Evolutionary conservation across 2,888 invertebrate genomes (phyloP), one percentile per base, ranked within the genome.

Genomic region (Didymodactylos carnosus): DNA sequence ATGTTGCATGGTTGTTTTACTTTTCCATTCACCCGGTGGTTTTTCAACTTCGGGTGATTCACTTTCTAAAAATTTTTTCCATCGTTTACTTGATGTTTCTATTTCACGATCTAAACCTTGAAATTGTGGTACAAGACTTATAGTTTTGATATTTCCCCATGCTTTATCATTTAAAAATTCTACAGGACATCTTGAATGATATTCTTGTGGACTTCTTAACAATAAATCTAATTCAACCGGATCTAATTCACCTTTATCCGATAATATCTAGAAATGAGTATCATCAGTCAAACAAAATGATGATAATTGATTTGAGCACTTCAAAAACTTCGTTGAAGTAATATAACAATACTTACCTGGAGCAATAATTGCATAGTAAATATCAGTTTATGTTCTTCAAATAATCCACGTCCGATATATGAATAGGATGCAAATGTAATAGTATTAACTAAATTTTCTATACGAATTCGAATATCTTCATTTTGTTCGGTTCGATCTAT

Each of bases 321-420:
- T 43, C 43, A 43, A 19, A 43, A 46, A 19, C 13, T 43, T 16
- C 16, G 19, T 23, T n/a, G 7, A 49, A 49, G 2, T 49, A n/a
- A 49, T 49, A 5, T 46, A 1, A 2, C n/a, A 11, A n/a, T 11
- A 40, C 39, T 78, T 81, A 91, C 91, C 87, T 91, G 91, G 82
- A 95, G 94, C 16, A 93, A 89, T 92, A 94, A 93, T 85, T 94
- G 94, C 1, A 92, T 90, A 8, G 91, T 90, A 84, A 94, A 94
- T 80, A 94, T 94, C 74, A 95, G 87, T 84, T 95, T 95, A 83
- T 95, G 94, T 80, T 91, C 91, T 84, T 95, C 94, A 82, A 95
- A 95, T 70, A 95, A 86, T 19, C 95, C 94, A 79, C 94, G 86
- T 0, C 91, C 90, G 6, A 94, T 94, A 84, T 95, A 95, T 83